These are phyloP conservation scores for Pogoniulus pusillus DNA, from an alignment of 2,797 vertebrate genomes.

Conservation along the genomic window DNA sequence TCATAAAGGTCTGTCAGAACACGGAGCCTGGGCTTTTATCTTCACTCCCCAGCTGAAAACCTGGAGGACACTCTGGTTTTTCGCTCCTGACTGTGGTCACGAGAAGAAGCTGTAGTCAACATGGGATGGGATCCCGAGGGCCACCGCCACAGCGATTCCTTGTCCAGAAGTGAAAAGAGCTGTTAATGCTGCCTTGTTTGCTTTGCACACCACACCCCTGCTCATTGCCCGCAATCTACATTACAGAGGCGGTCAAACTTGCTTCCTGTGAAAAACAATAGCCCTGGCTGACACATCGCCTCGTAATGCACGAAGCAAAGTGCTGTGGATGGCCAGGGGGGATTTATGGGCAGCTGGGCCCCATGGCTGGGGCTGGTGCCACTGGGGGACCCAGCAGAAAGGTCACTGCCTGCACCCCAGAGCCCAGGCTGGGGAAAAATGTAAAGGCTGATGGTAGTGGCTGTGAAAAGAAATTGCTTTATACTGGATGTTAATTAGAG, in stretches of 20 bases:
- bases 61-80: conserved; percentile 4
- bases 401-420: neutral
- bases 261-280: conserved; percentile 68
- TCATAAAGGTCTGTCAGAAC: conserved; percentile 28
- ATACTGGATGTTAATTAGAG: neutral
- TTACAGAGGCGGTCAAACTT: conserved; percentile 51
- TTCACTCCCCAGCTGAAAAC: conserved; percentile 19
- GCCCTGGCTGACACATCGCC: conserved; percentile 57
- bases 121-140: neutral
- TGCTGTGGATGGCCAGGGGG: fast-evolving
- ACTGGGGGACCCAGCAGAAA: neutral
- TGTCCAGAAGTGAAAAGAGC: conserved; percentile 46
- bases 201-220: conserved; percentile 66
- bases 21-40: conserved; percentile 34
- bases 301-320: neutral
- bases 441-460: neutral
- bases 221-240: conserved; percentile 55
- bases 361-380: neutral
- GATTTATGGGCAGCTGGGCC: neutral
- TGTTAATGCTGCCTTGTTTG: conserved; percentile 66
- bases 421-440: neutral
- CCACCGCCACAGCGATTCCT: neutral
- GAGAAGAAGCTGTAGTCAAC: neutral
- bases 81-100: neutral
- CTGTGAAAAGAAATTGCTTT: neutral